Evolutionary conservation across 37 sponge, comb jelly and placozoan species (phyloP), one percentile per base, ranked within the genome.

Genomic region (Crambe crambe): DNA sequence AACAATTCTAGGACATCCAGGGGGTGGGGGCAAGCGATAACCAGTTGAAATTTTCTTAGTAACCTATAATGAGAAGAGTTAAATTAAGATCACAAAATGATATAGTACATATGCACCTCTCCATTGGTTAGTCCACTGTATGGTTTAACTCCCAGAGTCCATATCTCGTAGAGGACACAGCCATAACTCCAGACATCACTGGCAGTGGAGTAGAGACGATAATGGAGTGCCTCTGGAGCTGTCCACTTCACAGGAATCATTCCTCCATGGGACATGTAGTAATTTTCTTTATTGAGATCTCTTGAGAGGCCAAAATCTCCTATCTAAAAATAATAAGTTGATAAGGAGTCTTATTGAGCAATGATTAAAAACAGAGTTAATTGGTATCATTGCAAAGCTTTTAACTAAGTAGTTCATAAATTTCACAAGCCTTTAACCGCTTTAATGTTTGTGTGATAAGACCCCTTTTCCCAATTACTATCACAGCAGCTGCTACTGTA

Each of bases 131-230:
- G 31, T 1, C 10, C 35, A 9, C 35, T 3, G 31, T 31, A 65
- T 65, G 66, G 66, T 65, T 65, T 73, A 56, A 32, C 20, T 54
- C 79, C 79, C 29, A 79, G 34, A 3, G 69, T 42, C 79, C 79
- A 79, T 65, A 82, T 82, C 42, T 82, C 83, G 40, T 82, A 73
- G 1, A 82, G 47, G 15, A 82, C 42, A 30, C 74, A 73, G 18
- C 83, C 83, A 61, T 67, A 73, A 41, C 74, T 72, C 83, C 83
- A 82, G 5, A 82, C 42, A 29, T 82, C 83, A 82, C 83, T 73
- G 63, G 76, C 76, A 60, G 40, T 61, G 62, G 76, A 76, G 60
- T 26, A 61, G 37, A 51, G 39, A 21, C 27, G 61, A 61, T 58
- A 76, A 36, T 35, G 76, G 37, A 60, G 59, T 4, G 76, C 76